Conservation (phyloP, 2,113 vertebrate genomes). For the Corythornis vintsioides region DNA sequence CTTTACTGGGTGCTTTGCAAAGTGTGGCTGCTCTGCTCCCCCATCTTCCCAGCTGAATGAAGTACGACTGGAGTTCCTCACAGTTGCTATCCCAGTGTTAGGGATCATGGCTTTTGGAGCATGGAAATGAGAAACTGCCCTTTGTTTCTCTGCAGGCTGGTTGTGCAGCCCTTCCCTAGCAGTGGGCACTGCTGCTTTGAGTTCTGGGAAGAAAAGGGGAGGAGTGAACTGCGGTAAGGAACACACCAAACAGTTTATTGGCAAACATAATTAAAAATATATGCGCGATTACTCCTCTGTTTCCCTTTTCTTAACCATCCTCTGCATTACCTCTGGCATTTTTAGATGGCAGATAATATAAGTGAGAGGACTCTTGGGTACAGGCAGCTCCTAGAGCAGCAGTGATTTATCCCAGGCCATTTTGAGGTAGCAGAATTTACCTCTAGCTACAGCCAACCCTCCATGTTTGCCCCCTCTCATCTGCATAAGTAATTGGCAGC, state of each 20-base stretch:
- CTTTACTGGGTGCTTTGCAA: neutral
- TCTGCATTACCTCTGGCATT: constrained; percentile 60
- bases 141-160: neutral
- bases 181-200: neutral
- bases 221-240: neutral
- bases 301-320: constrained; percentile 31
- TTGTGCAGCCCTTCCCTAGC: neutral
- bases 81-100: neutral
- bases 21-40: neutral
- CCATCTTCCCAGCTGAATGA: neutral
- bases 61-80: neutral
- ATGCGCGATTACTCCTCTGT: constrained; percentile 47
- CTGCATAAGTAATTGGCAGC: constrained; percentile 45
- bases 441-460: constrained; percentile 35
- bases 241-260: neutral
- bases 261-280: constrained; percentile 69
- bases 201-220: neutral
- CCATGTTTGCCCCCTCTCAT: neutral
- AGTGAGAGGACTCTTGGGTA: constrained; percentile 40
- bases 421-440: constrained; percentile 57
- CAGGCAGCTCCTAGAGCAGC: constrained; percentile 25
- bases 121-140: neutral
- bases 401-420: constrained; percentile 60
- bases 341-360: constrained; percentile 58
- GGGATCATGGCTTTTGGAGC: neutral